phyloP scores from a whole-genome alignment of 2,888 invertebrate species.

The Ectropis crepuscularia region DNA sequence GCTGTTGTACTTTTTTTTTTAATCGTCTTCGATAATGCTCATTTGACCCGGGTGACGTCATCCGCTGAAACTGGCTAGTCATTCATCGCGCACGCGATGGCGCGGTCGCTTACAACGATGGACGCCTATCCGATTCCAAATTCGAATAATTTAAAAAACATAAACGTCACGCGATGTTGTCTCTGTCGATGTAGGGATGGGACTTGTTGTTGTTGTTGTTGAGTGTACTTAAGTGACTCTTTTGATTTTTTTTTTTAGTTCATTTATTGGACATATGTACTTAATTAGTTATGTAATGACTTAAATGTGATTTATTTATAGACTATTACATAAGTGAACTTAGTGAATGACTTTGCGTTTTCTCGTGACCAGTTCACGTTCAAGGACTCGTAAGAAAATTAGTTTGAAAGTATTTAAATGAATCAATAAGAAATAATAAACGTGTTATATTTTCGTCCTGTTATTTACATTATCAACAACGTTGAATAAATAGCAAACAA shows the following conservation, averaged over 20 bases:
- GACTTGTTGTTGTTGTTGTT: constrained; percentile 33
- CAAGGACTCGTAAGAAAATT: constrained; percentile 9
- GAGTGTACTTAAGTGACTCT: constrained; percentile 7
- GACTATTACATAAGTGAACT: constrained; percentile 10
- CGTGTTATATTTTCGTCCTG: constrained; percentile 23
- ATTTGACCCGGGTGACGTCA: constrained; percentile 42
- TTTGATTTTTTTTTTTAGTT: background rate
- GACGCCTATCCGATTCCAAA: constrained; percentile 36
- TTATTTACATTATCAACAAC: constrained; percentile 16
- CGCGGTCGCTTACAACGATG: constrained; percentile 42
- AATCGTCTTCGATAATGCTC: constrained; percentile 18
- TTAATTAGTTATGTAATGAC: constrained; percentile 8
- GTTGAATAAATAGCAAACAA: constrained; percentile 26
- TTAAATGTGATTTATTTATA: constrained; percentile 14
- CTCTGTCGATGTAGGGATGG: constrained; percentile 25
- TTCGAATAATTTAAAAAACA: constrained; percentile 18
- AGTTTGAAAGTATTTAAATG: background rate
- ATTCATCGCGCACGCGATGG: constrained; percentile 34
- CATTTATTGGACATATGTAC: background rate
- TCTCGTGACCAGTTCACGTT: background rate
- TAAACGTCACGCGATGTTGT: constrained; percentile 23
- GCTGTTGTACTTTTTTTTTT: constrained; percentile 15
- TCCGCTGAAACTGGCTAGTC: constrained; percentile 46
- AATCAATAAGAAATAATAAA: background rate
- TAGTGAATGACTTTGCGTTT: constrained; percentile 8